phyloP scores from a whole-genome alignment of 2,888 invertebrate species.

The Molorchus minor region DNA sequence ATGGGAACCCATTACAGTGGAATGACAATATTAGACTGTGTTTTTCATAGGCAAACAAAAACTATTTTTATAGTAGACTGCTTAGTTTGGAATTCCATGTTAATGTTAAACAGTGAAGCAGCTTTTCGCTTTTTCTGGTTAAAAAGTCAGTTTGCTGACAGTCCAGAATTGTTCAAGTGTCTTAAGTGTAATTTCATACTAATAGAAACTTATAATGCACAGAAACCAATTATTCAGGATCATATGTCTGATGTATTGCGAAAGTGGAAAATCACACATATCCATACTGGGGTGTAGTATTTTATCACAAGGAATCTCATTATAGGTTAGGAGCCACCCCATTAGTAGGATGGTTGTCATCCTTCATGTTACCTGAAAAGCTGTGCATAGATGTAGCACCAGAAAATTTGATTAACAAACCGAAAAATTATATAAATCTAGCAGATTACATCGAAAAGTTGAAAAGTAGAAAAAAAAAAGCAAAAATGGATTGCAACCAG shows the following conservation, averaged over 20 bases:
- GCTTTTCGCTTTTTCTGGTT: slow-evolving; percentile 87
- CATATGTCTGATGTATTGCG: slow-evolving; percentile 60
- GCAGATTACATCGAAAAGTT: slow-evolving; percentile 64
- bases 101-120: slow-evolving; percentile 80
- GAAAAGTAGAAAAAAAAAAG: slow-evolving; percentile 52
- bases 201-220: slow-evolving; percentile 65
- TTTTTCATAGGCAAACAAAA: slow-evolving; percentile 71
- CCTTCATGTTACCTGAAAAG: slow-evolving; percentile 87
- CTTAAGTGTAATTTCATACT: slow-evolving; percentile 63
- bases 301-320: slow-evolving; percentile 85
- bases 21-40: slow-evolving; percentile 83
- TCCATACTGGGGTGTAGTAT: slow-evolving; percentile 85
- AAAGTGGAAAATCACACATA: slow-evolving; percentile 61
- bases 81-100: slow-evolving; percentile 80
- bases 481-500: slow-evolving; percentile 15
- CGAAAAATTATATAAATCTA: slow-evolving; percentile 65
- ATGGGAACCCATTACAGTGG: slow-evolving; percentile 57
- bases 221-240: slow-evolving; percentile 62
- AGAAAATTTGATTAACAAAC: slow-evolving; percentile 62
- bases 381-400: slow-evolving; percentile 65
- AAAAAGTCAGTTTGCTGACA: slow-evolving; percentile 75
- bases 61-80: slow-evolving; percentile 85
- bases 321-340: slow-evolving; percentile 83
- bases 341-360: slow-evolving; percentile 90
- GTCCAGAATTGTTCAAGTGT: slow-evolving; percentile 60